A percentile compares a stretch with the other conserved stretches of the same genome.
phyloP scores from a whole-genome alignment of 2,888 invertebrate species.

The Chrysodeixis includens region DNA sequence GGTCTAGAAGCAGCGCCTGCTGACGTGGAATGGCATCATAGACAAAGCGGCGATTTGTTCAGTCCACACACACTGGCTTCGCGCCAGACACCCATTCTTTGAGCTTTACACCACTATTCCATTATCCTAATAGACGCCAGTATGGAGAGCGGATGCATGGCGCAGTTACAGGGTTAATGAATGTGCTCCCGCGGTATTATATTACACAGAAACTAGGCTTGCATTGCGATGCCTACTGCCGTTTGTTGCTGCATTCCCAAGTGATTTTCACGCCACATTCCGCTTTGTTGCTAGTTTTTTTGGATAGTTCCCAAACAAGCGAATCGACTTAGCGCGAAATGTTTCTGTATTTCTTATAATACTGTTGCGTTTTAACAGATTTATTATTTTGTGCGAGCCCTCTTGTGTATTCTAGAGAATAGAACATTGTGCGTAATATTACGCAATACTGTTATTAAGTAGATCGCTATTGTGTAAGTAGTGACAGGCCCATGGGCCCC shows the following conservation, averaged over 20 bases:
- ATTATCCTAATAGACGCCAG: slow-evolving; percentile 78
- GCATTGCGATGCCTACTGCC: slow-evolving; percentile 53
- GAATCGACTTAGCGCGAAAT: slow-evolving; percentile 42
- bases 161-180: slow-evolving; percentile 75
- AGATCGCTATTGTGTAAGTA: slow-evolving; percentile 24
- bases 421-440: slow-evolving; percentile 9
- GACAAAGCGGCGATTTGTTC: slow-evolving; percentile 67
- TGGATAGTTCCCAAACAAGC: slow-evolving; percentile 52
- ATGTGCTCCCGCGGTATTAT: slow-evolving; percentile 66
- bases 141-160: slow-evolving; percentile 65
- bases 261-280: slow-evolving; percentile 49
- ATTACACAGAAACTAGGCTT: slow-evolving; percentile 55
- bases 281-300: slow-evolving; percentile 44
- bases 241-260: slow-evolving; percentile 45
- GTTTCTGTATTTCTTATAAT: slow-evolving; percentile 22
- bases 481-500: slow-evolving; percentile 39
- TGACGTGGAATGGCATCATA: slow-evolving; percentile 61
- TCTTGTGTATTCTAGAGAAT: not conserved
- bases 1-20: slow-evolving; percentile 56
- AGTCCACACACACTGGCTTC: slow-evolving; percentile 68
- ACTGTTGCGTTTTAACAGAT: slow-evolving; percentile 33
- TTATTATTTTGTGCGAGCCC: slow-evolving; percentile 34
- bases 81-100: slow-evolving; percentile 77
- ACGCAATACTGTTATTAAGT: slow-evolving; percentile 38
- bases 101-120: slow-evolving; percentile 79